These are phyloP conservation scores for Tenrec ecaudatus DNA, from an alignment of 2,113 vertebrate genomes.

Conservation along the genomic window DNA sequence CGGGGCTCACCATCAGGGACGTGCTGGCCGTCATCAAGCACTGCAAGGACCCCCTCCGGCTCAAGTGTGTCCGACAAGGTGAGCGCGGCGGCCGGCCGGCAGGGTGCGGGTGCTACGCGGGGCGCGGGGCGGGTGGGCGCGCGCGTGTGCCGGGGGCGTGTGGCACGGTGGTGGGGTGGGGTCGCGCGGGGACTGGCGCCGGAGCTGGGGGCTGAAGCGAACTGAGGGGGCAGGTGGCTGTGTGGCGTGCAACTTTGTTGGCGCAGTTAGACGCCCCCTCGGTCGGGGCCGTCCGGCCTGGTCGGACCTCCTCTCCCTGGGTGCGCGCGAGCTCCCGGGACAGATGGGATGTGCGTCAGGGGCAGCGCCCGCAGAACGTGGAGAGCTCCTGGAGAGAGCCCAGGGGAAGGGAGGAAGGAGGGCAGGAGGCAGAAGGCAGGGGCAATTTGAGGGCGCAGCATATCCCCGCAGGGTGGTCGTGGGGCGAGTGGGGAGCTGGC, in stretches of 20 bases:
- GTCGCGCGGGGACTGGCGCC: not conserved
- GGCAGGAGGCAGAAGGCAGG: constrained; percentile 8
- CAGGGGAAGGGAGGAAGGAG: not conserved
- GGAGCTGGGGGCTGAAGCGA: not conserved
- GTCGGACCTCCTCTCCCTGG: constrained; percentile 52
- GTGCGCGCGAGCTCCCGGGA: constrained; percentile 67
- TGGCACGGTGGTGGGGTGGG: constrained; percentile 34
- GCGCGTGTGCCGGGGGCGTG: constrained; percentile 26
- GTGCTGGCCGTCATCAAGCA: constrained; percentile 96
- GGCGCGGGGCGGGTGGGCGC: not conserved
- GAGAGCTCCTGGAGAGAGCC: constrained; percentile 18
- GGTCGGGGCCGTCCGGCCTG: constrained; percentile 59
- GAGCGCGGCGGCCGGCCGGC: constrained; percentile 66
- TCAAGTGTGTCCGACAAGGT: constrained; percentile 99
- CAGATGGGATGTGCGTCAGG: constrained; percentile 87
- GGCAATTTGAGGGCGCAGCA: constrained; percentile 50
- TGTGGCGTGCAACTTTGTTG: constrained; percentile 84
- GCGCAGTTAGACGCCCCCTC: constrained; percentile 75
- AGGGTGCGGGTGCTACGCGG: not conserved
- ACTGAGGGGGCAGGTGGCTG: not conserved
- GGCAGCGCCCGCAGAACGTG: constrained; percentile 26
- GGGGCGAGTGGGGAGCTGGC: not conserved
- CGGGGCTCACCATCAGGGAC: constrained; percentile 96
- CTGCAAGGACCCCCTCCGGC: constrained; percentile 96
- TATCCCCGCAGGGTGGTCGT: not conserved